A percentile compares a stretch with the other conserved stretches of the same genome.
phyloP scores from a whole-genome alignment of 1,140 invertebrate genomes.

The Streblospio benedicti region DNA sequence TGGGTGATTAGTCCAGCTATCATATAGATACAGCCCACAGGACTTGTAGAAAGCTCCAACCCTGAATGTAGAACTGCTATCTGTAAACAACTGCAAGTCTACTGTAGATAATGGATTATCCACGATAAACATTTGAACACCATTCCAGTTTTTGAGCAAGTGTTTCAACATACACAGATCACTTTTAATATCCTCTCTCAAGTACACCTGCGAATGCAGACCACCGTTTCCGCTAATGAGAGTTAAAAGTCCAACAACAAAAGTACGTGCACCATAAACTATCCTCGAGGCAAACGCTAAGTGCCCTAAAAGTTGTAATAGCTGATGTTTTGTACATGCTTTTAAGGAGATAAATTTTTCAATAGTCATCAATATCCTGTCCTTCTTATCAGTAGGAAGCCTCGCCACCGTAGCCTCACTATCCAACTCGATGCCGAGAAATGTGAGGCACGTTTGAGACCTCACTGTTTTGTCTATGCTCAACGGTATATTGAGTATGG shows the following conservation, averaged over 20 bases:
- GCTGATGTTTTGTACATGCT: no score
- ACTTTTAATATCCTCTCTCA: background rate
- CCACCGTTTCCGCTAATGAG: slow-evolving; percentile 50
- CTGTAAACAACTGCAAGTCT: background rate
- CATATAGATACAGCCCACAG: background rate
- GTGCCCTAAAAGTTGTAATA: slow-evolving; percentile 7
- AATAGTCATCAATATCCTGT: background rate
- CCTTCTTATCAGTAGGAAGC: background rate
- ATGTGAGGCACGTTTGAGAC: no score
- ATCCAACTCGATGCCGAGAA: background rate
- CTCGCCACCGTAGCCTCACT: background rate
- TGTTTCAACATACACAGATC: background rate
- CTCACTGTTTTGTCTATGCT: no score
- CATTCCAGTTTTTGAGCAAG: slow-evolving; percentile 3
- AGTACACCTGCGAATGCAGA: slow-evolving; percentile 37
- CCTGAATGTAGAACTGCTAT: background rate
- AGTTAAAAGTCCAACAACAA: slow-evolving; percentile 35
- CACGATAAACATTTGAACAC: slow-evolving; percentile 34
- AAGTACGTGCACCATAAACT: background rate
- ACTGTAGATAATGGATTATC: slow-evolving; percentile 49
- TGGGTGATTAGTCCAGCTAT: no score
- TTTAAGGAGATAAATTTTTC: background rate
- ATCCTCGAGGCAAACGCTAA: slow-evolving; percentile 3
- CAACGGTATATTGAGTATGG: no score
- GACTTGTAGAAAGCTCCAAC: background rate